phyloP scores from a whole-genome alignment of 2,888 invertebrate species.

The Drosophila recens region DNA sequence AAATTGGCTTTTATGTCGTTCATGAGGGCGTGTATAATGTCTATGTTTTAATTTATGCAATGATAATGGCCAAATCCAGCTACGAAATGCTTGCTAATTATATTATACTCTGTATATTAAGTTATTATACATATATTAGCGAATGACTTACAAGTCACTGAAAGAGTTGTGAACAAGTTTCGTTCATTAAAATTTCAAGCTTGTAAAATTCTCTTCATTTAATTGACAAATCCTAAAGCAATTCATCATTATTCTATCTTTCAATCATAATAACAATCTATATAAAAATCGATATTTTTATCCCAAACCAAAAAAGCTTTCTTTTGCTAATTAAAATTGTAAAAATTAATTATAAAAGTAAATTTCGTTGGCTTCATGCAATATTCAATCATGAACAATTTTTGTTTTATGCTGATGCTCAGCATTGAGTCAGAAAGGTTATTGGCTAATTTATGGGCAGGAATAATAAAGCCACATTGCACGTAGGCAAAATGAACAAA shows the following conservation, averaged over 20 bases:
- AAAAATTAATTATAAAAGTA: constrained; percentile 30
- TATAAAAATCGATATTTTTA: not conserved
- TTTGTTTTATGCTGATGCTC: constrained; percentile 10
- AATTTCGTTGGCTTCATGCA: constrained; percentile 22
- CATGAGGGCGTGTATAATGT: constrained; percentile 33
- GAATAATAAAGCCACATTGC: constrained; percentile 67
- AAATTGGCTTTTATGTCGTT: constrained; percentile 57
- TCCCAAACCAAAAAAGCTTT: not conserved
- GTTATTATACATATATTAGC: constrained; percentile 15
- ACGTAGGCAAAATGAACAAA: constrained; percentile 76
- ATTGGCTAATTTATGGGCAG: constrained; percentile 48
- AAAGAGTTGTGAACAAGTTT: constrained; percentile 5
- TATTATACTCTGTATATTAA: constrained; percentile 14
- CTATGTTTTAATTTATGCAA: constrained; percentile 63
- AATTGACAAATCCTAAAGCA: not conserved
- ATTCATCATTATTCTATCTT: not conserved
- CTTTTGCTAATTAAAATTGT: constrained; percentile 3
- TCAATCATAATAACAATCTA: not conserved
- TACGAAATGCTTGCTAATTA: constrained; percentile 54
- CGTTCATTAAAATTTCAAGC: not conserved
- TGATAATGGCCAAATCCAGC: constrained; percentile 38
- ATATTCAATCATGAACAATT: constrained; percentile 15
- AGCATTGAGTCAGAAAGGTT: constrained; percentile 32
- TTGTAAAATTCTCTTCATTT: not conserved
- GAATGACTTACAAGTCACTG: constrained; percentile 5